Evolutionary conservation across 2,797 vertebrate species (phyloP).

Genomic region (Myotis findleyi): DNA sequence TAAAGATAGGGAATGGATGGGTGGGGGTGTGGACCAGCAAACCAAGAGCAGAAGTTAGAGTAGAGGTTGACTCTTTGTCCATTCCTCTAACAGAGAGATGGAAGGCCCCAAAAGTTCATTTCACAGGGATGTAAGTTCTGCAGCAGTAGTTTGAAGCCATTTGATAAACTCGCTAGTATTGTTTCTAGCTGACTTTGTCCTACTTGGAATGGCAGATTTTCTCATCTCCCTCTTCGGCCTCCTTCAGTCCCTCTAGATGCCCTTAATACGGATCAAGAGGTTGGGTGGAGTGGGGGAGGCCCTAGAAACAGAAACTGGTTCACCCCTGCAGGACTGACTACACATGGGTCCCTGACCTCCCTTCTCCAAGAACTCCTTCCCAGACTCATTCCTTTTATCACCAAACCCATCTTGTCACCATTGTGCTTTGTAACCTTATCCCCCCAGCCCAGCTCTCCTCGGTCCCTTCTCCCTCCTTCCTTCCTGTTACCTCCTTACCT

Average conservation of each 20-base stretch:
- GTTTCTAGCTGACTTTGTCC: neutral
- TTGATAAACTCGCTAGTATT: neutral
- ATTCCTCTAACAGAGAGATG: neutral
- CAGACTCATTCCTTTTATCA: neutral
- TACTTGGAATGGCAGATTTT: neutral
- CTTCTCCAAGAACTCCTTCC: neutral
- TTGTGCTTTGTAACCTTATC: neutral
- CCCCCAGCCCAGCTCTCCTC: neutral
- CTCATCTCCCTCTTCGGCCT: neutral
- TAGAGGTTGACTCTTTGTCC: neutral
- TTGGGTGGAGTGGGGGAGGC: too few species aligned
- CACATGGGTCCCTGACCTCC: neutral
- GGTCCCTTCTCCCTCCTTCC: neutral
- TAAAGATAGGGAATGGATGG: too few species aligned
- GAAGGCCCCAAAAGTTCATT: neutral
- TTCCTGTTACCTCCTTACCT: conserved; percentile 88
- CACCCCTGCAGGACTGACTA: too few species aligned
- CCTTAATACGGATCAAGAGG: neutral
- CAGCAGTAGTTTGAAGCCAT: neutral
- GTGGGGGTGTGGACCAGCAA: neutral
- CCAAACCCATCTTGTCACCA: neutral
- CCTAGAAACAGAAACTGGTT: neutral
- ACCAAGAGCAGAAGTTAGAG: neutral
- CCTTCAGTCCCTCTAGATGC: neutral
- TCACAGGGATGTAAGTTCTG: neutral